phyloP scores from a whole-genome alignment of 2,888 invertebrate species.

The Cheilosia urbana region DNA sequence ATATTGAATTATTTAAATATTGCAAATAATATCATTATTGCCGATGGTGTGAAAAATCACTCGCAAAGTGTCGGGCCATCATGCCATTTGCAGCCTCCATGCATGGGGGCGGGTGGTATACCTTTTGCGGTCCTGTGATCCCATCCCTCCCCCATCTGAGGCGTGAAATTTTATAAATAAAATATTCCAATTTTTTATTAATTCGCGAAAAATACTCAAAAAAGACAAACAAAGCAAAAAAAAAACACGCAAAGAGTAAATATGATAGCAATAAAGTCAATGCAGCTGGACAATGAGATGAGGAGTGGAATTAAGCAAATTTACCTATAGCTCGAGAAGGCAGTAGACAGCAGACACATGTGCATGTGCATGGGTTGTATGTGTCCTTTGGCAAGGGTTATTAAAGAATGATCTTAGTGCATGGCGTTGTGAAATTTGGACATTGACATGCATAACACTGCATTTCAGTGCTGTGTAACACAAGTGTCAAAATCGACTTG shows the following conservation, averaged over 20 bases:
- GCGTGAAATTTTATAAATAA: slow-evolving; percentile 67
- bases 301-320: slow-evolving; percentile 52
- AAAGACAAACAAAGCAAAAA: slow-evolving; percentile 10
- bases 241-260: slow-evolving; percentile 47
- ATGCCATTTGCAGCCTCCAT: slow-evolving; percentile 63
- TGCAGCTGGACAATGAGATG: slow-evolving; percentile 53
- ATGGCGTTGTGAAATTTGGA: slow-evolving; percentile 44
- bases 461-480: slow-evolving; percentile 50
- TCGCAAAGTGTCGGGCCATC: slow-evolving; percentile 74
- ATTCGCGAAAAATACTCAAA: slow-evolving; percentile 58
- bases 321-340: slow-evolving; percentile 4
- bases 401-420: slow-evolving; percentile 68
- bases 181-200: slow-evolving; percentile 67
- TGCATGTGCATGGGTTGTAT: slow-evolving; percentile 15
- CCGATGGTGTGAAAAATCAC: slow-evolving; percentile 76
- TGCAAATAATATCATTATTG: slow-evolving; percentile 79
- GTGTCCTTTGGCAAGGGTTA: slow-evolving; percentile 57
- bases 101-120: too few relatives aligned
- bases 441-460: slow-evolving; percentile 58
- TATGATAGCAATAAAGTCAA: slow-evolving; percentile 67
- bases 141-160: not conserved
- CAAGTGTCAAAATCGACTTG: slow-evolving; percentile 71
- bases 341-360: too few relatives aligned
- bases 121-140: slow-evolving; percentile 8
- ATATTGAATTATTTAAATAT: slow-evolving; percentile 80